phyloP scores from a whole-genome alignment of 2,888 invertebrate species.

The Shargacucullia verbasci region DNA sequence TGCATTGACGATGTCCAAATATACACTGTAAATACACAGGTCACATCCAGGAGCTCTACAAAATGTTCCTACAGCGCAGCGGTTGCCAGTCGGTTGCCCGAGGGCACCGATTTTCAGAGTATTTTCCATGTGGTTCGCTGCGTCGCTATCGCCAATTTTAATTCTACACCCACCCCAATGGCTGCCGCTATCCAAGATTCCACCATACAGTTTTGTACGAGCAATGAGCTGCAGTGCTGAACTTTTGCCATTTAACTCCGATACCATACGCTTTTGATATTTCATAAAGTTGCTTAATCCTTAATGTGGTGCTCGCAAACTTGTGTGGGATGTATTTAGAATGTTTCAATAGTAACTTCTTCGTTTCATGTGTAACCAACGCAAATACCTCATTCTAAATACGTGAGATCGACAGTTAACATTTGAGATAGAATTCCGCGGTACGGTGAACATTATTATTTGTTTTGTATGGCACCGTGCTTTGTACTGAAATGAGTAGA shows the following conservation, averaged over 20 bases:
- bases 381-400: constrained; percentile 51
- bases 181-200: constrained; percentile 55
- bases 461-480: constrained; percentile 28
- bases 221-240: constrained; percentile 61
- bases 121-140: constrained; percentile 51
- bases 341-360: constrained; percentile 64
- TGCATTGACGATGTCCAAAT: no score
- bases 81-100: constrained; percentile 46
- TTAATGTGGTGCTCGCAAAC: constrained; percentile 62
- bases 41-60: constrained; percentile 35
- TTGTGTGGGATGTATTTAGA: constrained; percentile 54
- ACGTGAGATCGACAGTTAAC: constrained; percentile 46
- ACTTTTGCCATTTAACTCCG: constrained; percentile 72
- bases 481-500: constrained; percentile 17
- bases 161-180: constrained; percentile 44
- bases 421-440: constrained; percentile 40
- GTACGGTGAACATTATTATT: constrained; percentile 36
- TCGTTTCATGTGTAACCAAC: constrained; percentile 57
- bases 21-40: no score
- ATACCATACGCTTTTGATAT: constrained; percentile 67
- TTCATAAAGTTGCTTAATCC: constrained; percentile 65
- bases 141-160: constrained; percentile 59
- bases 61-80: constrained; percentile 11
- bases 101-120: constrained; percentile 55
- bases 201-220: constrained; percentile 59